These are phyloP conservation scores for Oscheius myriophilus DNA, from an alignment of 2,888 invertebrate genomes.

Conservation along the genomic window DNA sequence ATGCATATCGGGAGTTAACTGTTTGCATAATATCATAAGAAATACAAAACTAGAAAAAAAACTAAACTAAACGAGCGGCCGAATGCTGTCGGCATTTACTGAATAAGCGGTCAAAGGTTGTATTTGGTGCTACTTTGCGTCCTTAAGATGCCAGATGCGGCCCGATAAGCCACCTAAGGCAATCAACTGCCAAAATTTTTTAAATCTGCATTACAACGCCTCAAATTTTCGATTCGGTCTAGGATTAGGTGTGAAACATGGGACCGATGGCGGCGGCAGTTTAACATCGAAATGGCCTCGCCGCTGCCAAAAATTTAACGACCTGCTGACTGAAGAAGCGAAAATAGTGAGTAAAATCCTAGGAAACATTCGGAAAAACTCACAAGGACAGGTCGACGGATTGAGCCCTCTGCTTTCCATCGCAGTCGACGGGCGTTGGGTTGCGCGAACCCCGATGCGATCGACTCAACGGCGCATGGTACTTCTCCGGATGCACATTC, in stretches of 20 bases:
- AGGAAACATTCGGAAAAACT: slow-evolving; percentile 7
- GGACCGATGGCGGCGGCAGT: background rate
- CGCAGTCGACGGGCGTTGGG: slow-evolving; percentile 22
- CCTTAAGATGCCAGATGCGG: too few relatives aligned
- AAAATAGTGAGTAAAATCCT: background rate
- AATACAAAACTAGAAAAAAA: too few relatives aligned
- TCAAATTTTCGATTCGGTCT: too few relatives aligned
- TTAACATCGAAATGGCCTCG: background rate
- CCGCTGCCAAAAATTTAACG: slow-evolving; percentile 4
- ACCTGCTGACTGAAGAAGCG: background rate
- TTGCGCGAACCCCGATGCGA: slow-evolving; percentile 17
- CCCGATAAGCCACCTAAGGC: too few relatives aligned
- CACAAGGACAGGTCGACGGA: slow-evolving; percentile 23
- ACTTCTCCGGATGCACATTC: slow-evolving; percentile 62
- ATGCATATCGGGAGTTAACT: too few relatives aligned
- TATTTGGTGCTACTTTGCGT: background rate
- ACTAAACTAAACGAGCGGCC: too few relatives aligned
- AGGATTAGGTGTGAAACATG: background rate
- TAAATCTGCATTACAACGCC: too few relatives aligned
- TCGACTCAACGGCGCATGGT: slow-evolving; percentile 23
- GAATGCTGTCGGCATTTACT: background rate
- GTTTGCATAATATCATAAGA: too few relatives aligned
- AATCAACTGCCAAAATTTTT: too few relatives aligned
- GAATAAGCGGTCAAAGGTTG: background rate
- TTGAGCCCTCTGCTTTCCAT: slow-evolving; percentile 13